Evolutionary conservation across 2,113 vertebrate species (phyloP).

Genomic region (Laticauda laticaudata): DNA sequence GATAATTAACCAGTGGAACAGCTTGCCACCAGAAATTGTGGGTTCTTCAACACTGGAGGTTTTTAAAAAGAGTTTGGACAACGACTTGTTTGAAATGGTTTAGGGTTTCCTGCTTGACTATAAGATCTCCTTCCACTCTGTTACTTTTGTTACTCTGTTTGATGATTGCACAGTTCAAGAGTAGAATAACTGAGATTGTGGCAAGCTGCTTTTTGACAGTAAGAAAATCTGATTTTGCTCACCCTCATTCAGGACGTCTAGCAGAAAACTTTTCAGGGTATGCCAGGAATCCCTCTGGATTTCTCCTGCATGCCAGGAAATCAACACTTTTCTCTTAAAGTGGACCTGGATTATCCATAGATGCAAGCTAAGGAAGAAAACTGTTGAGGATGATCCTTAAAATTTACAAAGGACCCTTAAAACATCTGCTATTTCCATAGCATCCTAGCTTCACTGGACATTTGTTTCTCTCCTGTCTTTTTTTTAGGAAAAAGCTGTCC

Average conservation of each 20-base stretch:
- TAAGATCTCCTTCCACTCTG: too few species aligned
- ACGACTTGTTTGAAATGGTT: too few species aligned
- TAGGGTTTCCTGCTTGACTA: too few species aligned
- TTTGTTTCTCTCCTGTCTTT: background rate
- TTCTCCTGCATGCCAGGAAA: background rate
- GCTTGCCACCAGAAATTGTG: too few species aligned
- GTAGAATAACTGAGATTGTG: background rate
- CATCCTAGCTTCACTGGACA: background rate
- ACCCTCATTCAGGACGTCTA: background rate
- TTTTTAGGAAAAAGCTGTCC: conserved; percentile 91
- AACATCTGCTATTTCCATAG: background rate
- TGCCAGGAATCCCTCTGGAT: background rate
- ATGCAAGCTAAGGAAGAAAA: background rate
- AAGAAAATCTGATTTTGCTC: background rate
- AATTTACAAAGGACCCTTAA: too few species aligned
- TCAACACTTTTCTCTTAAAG: background rate
- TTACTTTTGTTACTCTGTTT: background rate
- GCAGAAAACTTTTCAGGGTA: background rate
- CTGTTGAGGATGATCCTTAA: background rate
- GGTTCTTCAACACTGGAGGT: too few species aligned
- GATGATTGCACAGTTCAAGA: background rate
- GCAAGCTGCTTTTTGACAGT: background rate
- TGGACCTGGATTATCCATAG: background rate
- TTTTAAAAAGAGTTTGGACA: too few species aligned
- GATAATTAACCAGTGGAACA: too few species aligned